Conservation (phyloP, 2,888 invertebrate genomes). For the Merodon equestris region DNA sequence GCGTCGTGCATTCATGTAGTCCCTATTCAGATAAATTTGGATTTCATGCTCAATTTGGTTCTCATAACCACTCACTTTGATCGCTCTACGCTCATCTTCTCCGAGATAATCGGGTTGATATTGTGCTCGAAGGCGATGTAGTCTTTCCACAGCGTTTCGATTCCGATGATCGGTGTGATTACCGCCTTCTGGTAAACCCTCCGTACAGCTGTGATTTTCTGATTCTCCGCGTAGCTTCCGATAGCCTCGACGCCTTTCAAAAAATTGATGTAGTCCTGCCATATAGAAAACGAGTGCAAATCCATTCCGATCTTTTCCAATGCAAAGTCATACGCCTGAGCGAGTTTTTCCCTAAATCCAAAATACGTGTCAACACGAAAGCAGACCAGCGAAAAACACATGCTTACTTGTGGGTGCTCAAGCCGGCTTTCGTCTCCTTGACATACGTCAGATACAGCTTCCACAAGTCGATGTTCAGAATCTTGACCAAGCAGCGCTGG, state of each 20-base stretch:
- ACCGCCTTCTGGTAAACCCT: slow-evolving; percentile 98
- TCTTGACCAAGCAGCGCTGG: slow-evolving; percentile 98
- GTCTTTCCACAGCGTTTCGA: slow-evolving; percentile 98
- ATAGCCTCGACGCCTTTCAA: slow-evolving; percentile 97
- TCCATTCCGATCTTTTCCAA: slow-evolving; percentile 99
- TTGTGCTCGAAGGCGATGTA: slow-evolving; percentile 98
- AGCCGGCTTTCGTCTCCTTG: slow-evolving; percentile 96
- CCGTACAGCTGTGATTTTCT: slow-evolving; percentile 98
- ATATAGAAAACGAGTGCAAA: slow-evolving; percentile 96
- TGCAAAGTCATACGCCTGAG: slow-evolving; percentile 99
- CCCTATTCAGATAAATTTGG: too few species aligned
- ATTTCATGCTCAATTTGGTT: not conserved
- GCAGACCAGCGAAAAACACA: not conserved
- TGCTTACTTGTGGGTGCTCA: slow-evolving; percentile 94
- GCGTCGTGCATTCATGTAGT: slow-evolving; percentile 97
- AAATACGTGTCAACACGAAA: slow-evolving; percentile 1
- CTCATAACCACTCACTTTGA: slow-evolving; percentile 79
- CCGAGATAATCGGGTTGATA: slow-evolving; percentile 89
- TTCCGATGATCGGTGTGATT: slow-evolving; percentile 97
- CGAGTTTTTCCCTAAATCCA: slow-evolving; percentile 95
- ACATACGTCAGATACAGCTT: slow-evolving; percentile 98
- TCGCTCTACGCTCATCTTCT: slow-evolving; percentile 98
- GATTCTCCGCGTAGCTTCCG: slow-evolving; percentile 99
- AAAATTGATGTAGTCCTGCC: slow-evolving; percentile 98
- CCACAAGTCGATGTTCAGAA: slow-evolving; percentile 99